Base-by-base conservation (phyloP, 2,113 vertebrate species). In the Neoarius graeffei region DNA sequence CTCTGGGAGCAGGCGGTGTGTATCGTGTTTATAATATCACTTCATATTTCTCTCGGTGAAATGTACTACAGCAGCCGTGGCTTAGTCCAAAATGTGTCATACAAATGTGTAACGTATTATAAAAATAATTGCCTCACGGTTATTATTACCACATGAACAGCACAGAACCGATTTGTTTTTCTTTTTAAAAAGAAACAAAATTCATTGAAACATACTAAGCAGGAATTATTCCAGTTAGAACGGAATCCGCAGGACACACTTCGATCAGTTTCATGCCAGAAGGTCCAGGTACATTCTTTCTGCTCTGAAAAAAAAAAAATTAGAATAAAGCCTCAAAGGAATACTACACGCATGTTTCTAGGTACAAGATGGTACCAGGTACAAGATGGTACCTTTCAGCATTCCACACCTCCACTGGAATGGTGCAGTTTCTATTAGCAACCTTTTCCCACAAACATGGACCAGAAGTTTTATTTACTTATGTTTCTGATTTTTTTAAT, bases 11-110 rank as follows among this genome's bases (percentile, higher is more conserved):
- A 50, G 73, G 80, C 30, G 9, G 8, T 62, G 30, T 84, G 48
- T 59, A 7, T 42, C 19, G n/a, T 83, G 86, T 87, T 83, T 87
- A 50, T 83, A 60, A 86, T 88, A 88, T 30, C 3, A 52, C 30
- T 67, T 83, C 84, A 85, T 86, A 62, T 60, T 83, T 90, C 81
- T 88, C 52, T 48, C 27, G 11, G 20, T 60, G 17, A 64, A 14
- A 27, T 20, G 62, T 76, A 52, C 62, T 52, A 73, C 86, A 52
- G 83, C 54, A 7, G 56, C 52, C 42, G 23, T 0, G 17, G 56
- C 25, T 57, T 3, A 35, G 48, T 66, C 30, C 79, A 54, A 71
- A 64, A 81, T 87, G 79, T 83, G 67, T 27, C 84, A 48, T 48
- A 66, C 42, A 42, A 42, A 42, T 42, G 7, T 60, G n/a, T 54